Base-by-base conservation (phyloP, 37 sponge, comb jelly and placozoan species). In the Cladorhizidae sp. region DNA sequence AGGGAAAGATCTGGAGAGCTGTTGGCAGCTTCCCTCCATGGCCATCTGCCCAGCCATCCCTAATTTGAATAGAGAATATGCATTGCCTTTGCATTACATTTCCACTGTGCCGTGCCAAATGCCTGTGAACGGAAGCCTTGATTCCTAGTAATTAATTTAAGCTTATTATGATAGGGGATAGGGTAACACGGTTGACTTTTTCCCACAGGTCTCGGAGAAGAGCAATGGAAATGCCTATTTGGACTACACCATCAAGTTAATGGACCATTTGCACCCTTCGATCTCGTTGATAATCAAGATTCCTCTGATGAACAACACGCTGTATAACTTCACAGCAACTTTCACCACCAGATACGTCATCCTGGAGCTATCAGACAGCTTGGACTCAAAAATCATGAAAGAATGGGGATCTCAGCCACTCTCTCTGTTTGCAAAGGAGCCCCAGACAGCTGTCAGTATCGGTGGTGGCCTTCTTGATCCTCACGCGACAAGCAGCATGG, bases 291-390 rank as follows among this genome's bases (percentile, higher is more conserved):
- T 6, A 6, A 59, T 59, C 18, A 12, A 28, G 61, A 59, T 6
- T 6, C 61, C 61, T 18, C 12, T 75, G 29, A 12, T n/a, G 33
- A 52, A 49, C 0, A 25, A 58, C 14, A 50, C 77, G 22, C 33
- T 72, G 11, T 85, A 85, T 38, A 41, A 70, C 0, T 62, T 72
- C 62, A 72, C 72, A 28, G 31, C 71, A 41, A 70, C 50, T n/a
- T 35, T 43, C 29, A 78, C 68, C 36, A 59, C 22, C 23, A 57
- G 20, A 9, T 11, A 55, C 6, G 77, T 31, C 43, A 68, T 32
- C 0, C 52, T 74, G 28, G 26, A 64, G 18, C 28, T 74, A 8
- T 36, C 35, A 17, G 38, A 8, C 3, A 50, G 25, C 15, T 17
- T 14, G 50, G 3, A n/a, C 18, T 36, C 23, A 25, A 23, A 17